Evolutionary conservation across 2,888 invertebrate species (phyloP).

Genomic region (Drosophila pseudotalamancana): DNA sequence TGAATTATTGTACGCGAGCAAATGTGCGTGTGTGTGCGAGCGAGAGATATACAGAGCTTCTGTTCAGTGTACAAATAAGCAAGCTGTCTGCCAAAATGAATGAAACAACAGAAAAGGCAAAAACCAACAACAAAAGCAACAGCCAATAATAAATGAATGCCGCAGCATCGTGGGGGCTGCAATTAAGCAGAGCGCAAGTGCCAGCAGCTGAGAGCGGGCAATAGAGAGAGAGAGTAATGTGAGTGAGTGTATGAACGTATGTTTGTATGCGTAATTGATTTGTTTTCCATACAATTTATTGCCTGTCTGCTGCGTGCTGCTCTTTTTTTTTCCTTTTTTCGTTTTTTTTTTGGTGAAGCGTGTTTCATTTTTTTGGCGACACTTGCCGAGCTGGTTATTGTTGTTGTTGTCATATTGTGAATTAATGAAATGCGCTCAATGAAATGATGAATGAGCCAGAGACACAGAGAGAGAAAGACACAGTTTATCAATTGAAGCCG

Average conservation of each 20-base stretch:
- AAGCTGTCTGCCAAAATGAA: slow-evolving; percentile 58
- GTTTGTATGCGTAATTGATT: slow-evolving; percentile 69
- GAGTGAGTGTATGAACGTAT: not conserved
- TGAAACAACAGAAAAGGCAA: slow-evolving; percentile 55
- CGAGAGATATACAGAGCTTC: slow-evolving; percentile 8
- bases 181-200: slow-evolving; percentile 39
- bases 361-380: slow-evolving; percentile 43
- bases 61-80: slow-evolving; percentile 48
- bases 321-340: slow-evolving; percentile 5
- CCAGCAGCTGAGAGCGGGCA: slow-evolving; percentile 18
- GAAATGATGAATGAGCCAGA: slow-evolving; percentile 38
- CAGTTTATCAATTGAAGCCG: slow-evolving; percentile 18
- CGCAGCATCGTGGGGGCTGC: slow-evolving; percentile 37
- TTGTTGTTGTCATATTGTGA: slow-evolving; percentile 42
- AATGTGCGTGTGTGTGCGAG: slow-evolving; percentile 15
- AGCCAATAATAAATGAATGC: slow-evolving; percentile 41
- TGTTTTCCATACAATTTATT: slow-evolving; percentile 75
- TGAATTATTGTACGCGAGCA: slow-evolving; percentile 66
- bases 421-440: slow-evolving; percentile 60
- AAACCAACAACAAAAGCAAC: slow-evolving; percentile 33
- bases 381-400: slow-evolving; percentile 33
- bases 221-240: slow-evolving; percentile 6
- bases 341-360: slow-evolving; percentile 14
- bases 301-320: slow-evolving; percentile 30
- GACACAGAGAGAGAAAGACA: not conserved